Evolutionary conservation across 2,797 vertebrate species (phyloP).

Genomic region (Tragelaphus eurycerus): DNA sequence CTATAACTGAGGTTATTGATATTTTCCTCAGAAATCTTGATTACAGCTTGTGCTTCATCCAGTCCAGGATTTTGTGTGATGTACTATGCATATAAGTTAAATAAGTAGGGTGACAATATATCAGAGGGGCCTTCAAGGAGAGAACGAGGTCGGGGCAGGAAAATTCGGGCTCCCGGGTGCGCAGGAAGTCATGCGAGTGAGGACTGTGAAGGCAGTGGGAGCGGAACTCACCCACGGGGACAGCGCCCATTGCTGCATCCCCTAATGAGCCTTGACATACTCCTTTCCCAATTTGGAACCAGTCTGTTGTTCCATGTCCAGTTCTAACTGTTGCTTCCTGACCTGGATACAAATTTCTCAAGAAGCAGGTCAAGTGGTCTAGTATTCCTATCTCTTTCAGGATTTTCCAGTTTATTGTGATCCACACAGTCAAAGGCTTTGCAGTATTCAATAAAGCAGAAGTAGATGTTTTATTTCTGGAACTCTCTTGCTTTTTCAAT

Average conservation of each 20-base stretch:
- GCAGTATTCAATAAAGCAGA: background rate
- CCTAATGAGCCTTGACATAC: background rate
- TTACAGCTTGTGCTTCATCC: background rate
- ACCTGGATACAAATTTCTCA: background rate
- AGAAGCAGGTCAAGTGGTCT: background rate
- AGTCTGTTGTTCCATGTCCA: background rate
- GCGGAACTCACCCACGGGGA: constrained; percentile 61
- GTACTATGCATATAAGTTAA: background rate
- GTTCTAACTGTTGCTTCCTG: background rate
- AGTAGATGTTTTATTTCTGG: background rate
- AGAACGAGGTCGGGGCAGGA: background rate
- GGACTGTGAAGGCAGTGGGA: background rate
- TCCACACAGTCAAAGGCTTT: background rate
- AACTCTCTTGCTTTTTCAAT: background rate
- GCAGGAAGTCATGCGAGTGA: no score
- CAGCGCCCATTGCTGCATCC: constrained; percentile 63
- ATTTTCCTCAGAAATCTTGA: background rate
- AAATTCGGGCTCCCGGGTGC: background rate
- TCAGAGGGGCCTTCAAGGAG: background rate
- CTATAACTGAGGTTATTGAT: background rate
- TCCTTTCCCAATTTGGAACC: background rate
- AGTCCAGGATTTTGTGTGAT: background rate
- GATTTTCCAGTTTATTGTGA: background rate
- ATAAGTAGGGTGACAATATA: background rate
- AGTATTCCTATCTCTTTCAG: background rate